Evolutionary conservation across 2,888 invertebrate species (phyloP).

Genomic region (Amiota communis): DNA sequence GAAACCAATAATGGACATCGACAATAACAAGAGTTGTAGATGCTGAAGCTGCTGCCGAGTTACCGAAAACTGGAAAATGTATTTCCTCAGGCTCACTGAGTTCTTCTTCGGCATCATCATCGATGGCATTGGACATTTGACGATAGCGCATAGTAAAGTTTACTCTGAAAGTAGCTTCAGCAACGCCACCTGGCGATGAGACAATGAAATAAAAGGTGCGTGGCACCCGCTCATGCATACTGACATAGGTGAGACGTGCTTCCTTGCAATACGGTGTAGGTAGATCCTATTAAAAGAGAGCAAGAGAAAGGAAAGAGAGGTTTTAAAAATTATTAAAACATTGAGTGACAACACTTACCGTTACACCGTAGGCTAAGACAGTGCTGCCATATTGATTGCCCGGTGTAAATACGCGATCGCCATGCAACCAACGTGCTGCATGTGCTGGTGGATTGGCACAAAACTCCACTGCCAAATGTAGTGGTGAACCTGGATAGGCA

Average conservation of each 20-base stretch:
- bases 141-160: constrained; percentile 73
- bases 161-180: constrained; percentile 72
- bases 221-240: constrained; percentile 73
- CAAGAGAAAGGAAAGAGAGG: neutral
- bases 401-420: constrained; percentile 73
- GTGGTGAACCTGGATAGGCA: constrained; percentile 80
- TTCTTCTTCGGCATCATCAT: constrained; percentile 69
- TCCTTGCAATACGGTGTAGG: constrained; percentile 74
- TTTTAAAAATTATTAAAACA: neutral
- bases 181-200: constrained; percentile 72
- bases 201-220: constrained; percentile 73
- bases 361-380: constrained; percentile 73
- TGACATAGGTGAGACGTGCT: constrained; percentile 73
- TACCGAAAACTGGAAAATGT: constrained; percentile 72
- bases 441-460: constrained; percentile 82
- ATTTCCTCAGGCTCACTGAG: constrained; percentile 73
- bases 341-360: constrained; percentile 58
- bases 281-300: constrained; percentile 62
- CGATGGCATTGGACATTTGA: constrained; percentile 71
- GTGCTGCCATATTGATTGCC: constrained; percentile 74
- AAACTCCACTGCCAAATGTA: constrained; percentile 82
- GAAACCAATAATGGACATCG: neutral
- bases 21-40: neutral
- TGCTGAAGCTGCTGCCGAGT: constrained; percentile 28
- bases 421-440: constrained; percentile 73